These are phyloP conservation scores for Athene cunicularia DNA, from an alignment of 2,113 vertebrate species.

Conservation along the genomic window DNA sequence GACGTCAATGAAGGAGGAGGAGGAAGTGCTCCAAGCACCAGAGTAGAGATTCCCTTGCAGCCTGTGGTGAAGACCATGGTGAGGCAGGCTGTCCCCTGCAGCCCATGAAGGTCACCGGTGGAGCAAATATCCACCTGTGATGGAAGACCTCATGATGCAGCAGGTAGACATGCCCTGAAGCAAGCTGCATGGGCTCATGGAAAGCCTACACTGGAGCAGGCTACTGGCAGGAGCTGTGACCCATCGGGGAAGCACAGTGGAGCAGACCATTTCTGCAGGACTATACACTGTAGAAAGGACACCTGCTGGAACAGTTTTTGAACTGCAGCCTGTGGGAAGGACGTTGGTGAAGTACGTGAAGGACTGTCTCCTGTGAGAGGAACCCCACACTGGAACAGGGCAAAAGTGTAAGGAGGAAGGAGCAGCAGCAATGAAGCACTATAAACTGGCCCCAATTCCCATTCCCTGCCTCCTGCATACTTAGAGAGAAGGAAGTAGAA, in stretches of 20 bases:
- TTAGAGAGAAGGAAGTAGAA: neutral
- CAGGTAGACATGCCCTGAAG: neutral
- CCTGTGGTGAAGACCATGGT: neutral
- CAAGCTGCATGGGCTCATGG: neutral
- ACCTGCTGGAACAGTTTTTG: neutral
- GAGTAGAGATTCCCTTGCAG: neutral
- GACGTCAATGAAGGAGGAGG: neutral
- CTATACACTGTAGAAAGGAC: neutral
- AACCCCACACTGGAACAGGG: neutral
- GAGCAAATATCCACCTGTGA: neutral
- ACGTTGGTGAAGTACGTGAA: neutral
- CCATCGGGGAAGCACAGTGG: fast-evolving
- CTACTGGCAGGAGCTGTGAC: neutral
- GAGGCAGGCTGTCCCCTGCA: neutral
- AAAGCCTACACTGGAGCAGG: neutral
- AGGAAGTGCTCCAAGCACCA: fast-evolving
- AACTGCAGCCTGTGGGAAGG: neutral
- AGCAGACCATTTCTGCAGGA: neutral
- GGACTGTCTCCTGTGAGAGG: neutral
- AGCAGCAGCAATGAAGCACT: neutral
- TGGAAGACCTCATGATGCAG: too few species aligned
- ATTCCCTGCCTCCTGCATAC: fast-evolving
- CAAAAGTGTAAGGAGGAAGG: neutral
- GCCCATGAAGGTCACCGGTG: fast-evolving
- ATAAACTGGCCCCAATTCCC: neutral